phyloP scores from a whole-genome alignment of 2,797 vertebrate species.

The Sorex maritimensis region DNA sequence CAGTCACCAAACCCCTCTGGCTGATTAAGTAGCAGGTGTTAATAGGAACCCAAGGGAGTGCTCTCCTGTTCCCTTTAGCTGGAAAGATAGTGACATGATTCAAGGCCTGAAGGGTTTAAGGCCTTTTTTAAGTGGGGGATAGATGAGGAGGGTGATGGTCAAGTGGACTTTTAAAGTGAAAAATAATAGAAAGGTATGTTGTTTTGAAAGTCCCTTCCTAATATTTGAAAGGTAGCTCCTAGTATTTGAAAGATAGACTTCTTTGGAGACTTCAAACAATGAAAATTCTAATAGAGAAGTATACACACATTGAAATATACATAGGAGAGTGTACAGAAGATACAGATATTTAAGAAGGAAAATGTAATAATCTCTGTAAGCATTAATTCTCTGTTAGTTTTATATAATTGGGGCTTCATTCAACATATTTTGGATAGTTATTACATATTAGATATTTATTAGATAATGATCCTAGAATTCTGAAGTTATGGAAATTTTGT shows the following conservation, averaged over 20 bases:
- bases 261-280: constrained; percentile 55
- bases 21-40: constrained; percentile 73
- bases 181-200: constrained; percentile 67
- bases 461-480: background rate
- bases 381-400: background rate
- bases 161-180: constrained; percentile 67
- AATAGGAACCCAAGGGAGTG: constrained; percentile 85
- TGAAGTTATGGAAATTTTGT: background rate
- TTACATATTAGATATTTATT: constrained; percentile 16
- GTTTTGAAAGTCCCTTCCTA: constrained; percentile 60
- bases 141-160: background rate
- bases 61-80: constrained; percentile 39
- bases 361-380: background rate
- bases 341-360: background rate
- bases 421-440: background rate
- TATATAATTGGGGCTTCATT: constrained; percentile 27
- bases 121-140: constrained; percentile 45
- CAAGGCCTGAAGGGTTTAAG: constrained; percentile 81
- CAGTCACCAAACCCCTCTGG: constrained; percentile 64
- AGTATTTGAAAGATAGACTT: constrained; percentile 38
- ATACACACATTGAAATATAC: background rate
- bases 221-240: constrained; percentile 46
- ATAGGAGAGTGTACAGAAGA: background rate
- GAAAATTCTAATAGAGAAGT: constrained; percentile 54
- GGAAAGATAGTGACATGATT: constrained; percentile 83